Percentiles rank a stretch among this genome's conserved stretches.
phyloP scores from a whole-genome alignment of 2,888 invertebrate genomes.

The Gastrophysa polygoni region DNA sequence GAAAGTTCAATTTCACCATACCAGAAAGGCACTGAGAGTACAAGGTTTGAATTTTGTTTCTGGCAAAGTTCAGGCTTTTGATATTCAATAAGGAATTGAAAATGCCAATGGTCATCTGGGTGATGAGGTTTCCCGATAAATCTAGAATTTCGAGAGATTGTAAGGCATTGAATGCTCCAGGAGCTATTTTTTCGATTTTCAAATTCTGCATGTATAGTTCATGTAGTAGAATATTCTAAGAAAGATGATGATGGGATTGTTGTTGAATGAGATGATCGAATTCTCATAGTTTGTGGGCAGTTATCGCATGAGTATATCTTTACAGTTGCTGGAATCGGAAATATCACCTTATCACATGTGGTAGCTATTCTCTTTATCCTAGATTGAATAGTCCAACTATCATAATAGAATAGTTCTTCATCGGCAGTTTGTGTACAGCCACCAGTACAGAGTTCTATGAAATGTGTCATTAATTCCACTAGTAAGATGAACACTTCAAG shows the following conservation, averaged over 20 bases:
- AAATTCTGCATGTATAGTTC: not conserved
- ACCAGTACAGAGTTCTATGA: too few relatives aligned
- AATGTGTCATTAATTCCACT: too few relatives aligned
- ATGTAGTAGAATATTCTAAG: not conserved
- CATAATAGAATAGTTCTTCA: too few relatives aligned
- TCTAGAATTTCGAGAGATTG: conserved; percentile 10
- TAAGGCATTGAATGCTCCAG: conserved; percentile 14
- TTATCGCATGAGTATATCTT: not conserved
- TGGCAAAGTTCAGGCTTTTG: conserved; percentile 10
- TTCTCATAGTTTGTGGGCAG: not conserved
- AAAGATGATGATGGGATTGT: not conserved
- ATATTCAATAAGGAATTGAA: conserved; percentile 15
- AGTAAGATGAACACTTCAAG: too few relatives aligned
- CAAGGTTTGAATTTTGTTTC: conserved; percentile 9
- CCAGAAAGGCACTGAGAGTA: conserved; percentile 3
- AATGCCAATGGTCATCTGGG: conserved; percentile 5
- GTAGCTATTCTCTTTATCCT: not conserved
- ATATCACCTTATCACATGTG: not conserved
- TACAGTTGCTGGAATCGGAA: not conserved
- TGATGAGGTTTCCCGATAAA: conserved; percentile 16
- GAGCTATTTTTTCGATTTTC: not conserved
- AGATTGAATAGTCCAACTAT: not conserved
- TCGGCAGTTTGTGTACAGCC: too few relatives aligned
- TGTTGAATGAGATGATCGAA: not conserved
- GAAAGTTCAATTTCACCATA: not conserved